Conservation (phyloP, 2,888 invertebrate species). For the Drosophila rellima region DNA sequence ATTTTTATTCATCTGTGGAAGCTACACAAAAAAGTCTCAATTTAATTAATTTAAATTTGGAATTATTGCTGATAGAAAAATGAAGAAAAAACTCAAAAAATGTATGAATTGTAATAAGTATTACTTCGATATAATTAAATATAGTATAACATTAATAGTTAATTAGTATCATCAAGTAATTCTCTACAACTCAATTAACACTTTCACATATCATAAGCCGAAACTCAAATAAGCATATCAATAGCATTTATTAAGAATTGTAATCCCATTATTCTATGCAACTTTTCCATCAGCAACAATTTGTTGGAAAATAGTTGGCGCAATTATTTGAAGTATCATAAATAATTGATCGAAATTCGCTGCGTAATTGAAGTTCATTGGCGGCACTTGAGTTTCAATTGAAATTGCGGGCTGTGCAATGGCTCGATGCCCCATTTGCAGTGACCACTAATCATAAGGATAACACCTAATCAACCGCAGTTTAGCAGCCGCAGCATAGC, state of each 20-base stretch:
- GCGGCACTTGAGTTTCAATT: conserved; percentile 48
- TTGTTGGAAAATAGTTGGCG: not conserved
- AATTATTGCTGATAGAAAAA: not conserved
- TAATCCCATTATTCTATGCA: not conserved
- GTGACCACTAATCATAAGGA: conserved; percentile 81
- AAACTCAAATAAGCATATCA: conserved; percentile 1
- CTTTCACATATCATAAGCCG: too few relatives aligned
- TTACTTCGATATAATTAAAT: not conserved
- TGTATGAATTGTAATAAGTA: not conserved
- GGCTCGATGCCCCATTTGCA: conserved; percentile 47
- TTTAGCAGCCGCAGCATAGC: conserved; percentile 54
- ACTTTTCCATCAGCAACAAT: not conserved
- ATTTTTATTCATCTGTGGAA: not conserved
- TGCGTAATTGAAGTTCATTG: conserved; percentile 38
- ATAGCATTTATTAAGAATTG: not conserved
- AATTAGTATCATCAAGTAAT: too few relatives aligned
- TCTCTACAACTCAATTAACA: too few relatives aligned
- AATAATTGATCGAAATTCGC: conserved; percentile 51
- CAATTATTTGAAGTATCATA: conserved; percentile 29
- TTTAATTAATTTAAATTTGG: not conserved
- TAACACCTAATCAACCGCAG: conserved; percentile 79
- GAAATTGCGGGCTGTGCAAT: conserved; percentile 35
- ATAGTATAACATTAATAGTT: too few relatives aligned
- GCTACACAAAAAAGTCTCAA: not conserved
- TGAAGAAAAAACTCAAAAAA: too few relatives aligned